Conservation (phyloP, 2,113 vertebrate genomes). For the Ophiodon elongatus region DNA sequence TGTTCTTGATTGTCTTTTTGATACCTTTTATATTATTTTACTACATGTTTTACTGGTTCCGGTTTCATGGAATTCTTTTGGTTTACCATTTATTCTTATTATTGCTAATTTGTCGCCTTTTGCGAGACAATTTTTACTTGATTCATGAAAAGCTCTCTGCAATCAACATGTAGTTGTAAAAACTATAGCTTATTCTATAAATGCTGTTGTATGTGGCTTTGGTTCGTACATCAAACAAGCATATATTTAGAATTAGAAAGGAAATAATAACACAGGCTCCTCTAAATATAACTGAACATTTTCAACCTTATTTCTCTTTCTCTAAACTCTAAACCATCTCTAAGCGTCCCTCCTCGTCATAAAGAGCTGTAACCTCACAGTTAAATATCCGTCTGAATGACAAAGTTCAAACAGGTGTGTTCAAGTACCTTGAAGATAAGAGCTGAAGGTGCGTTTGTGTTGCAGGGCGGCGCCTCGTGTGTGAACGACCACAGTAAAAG, state of each 20-base stretch:
- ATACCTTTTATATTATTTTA: not conserved
- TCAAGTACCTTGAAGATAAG: slow-evolving; percentile 45
- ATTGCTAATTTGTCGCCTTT: not conserved
- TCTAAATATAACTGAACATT: too few relatives aligned
- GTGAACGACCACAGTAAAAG: not conserved
- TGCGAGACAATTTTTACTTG: not conserved
- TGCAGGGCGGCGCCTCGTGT: slow-evolving; percentile 9
- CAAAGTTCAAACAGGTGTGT: slow-evolving; percentile 35
- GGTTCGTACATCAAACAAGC: too few relatives aligned
- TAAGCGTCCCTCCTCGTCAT: not conserved
- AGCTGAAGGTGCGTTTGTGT: slow-evolving; percentile 43
- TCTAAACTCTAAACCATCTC: too few relatives aligned
- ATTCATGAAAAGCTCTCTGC: too few relatives aligned
- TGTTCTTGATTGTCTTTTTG: not conserved
- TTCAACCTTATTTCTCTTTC: too few relatives aligned
- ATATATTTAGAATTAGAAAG: too few relatives aligned
- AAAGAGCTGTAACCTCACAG: not conserved
- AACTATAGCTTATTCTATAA: too few relatives aligned
- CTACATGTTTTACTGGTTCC: not conserved
- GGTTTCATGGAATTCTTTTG: too few relatives aligned
- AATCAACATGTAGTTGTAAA: too few relatives aligned
- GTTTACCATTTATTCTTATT: not conserved
- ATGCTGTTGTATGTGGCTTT: too few relatives aligned
- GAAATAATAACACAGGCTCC: too few relatives aligned
- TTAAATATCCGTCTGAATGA: slow-evolving; percentile 54